Percentiles rank a stretch among this genome's conserved stretches.
phyloP scores from a whole-genome alignment of 2,797 vertebrate species.

The Silurus aristotelis region DNA sequence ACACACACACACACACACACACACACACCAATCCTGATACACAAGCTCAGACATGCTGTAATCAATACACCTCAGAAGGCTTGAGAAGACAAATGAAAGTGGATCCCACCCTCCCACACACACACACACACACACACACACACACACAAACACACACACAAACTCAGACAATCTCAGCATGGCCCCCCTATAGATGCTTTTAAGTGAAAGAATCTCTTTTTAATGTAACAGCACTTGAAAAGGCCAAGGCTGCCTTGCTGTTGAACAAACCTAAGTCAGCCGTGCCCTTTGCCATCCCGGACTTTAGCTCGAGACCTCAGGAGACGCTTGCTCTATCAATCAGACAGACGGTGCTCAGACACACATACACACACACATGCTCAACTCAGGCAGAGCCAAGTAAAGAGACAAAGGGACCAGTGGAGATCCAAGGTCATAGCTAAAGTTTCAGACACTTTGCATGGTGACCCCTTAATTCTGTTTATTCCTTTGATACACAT shows the following conservation, averaged over 20 bases:
- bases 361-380: not conserved
- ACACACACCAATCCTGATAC: slow-evolving; percentile 29
- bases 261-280: slow-evolving; percentile 56
- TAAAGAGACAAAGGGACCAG: slow-evolving; percentile 29
- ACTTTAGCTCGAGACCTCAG: slow-evolving; percentile 70
- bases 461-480: not conserved
- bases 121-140: slow-evolving; percentile 11
- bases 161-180: not conserved
- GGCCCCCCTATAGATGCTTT: slow-evolving; percentile 6
- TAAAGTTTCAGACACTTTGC: slow-evolving; percentile 11
- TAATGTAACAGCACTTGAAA: slow-evolving; percentile 58
- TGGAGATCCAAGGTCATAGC: slow-evolving; percentile 32
- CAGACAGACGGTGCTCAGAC: slow-evolving; percentile 41
- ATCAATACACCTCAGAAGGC: slow-evolving; percentile 39
- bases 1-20: slow-evolving; percentile 2
- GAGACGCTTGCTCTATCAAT: slow-evolving; percentile 70
- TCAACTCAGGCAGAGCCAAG: slow-evolving; percentile 28
- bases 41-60: slow-evolving; percentile 31
- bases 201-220: slow-evolving; percentile 45
- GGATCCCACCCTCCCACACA: slow-evolving; percentile 4
- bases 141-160: slow-evolving; percentile 3
- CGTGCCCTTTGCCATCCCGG: slow-evolving; percentile 65
- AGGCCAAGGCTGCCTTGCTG: slow-evolving; percentile 54
- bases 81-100: slow-evolving; percentile 23
- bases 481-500: not conserved